Percentiles rank a stretch among this genome's conserved stretches.
Evolutionary conservation across 2,888 invertebrate genomes (phyloP).

Genomic region (Tethea ocularis): DNA sequence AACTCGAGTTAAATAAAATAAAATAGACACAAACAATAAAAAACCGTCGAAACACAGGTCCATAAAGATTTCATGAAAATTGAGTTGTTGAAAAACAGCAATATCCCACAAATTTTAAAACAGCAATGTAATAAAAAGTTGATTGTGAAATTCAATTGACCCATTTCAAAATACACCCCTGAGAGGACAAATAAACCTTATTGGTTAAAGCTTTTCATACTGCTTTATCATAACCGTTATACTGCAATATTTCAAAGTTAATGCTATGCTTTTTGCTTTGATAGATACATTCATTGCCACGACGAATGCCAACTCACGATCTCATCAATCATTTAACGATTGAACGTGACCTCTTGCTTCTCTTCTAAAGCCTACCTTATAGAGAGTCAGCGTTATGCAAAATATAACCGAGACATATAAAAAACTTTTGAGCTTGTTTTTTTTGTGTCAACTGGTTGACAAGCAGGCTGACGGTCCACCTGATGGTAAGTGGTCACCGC

Average conservation of each 20-base stretch:
- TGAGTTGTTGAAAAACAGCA: slow-evolving; percentile 4
- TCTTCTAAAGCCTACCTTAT: slow-evolving; percentile 20
- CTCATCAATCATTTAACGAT: slow-evolving; percentile 31
- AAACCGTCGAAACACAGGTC: not conserved
- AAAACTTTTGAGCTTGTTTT: too few species aligned
- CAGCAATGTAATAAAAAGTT: slow-evolving; percentile 5
- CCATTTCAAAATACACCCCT: not conserved
- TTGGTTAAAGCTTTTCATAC: not conserved
- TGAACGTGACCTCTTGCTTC: slow-evolving; percentile 18
- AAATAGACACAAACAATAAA: not conserved
- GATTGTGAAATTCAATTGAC: slow-evolving; percentile 7
- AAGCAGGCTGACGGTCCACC: too few species aligned
- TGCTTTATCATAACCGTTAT: not conserved
- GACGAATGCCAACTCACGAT: slow-evolving; percentile 37
- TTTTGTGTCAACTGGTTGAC: too few species aligned
- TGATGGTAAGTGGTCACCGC: too few species aligned
- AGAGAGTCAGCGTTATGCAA: slow-evolving; percentile 15
- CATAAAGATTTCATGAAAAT: slow-evolving; percentile 1
- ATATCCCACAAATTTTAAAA: slow-evolving; percentile 1
- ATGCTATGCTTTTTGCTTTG: slow-evolving; percentile 13
- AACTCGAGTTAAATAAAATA: not conserved
- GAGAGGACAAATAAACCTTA: not conserved
- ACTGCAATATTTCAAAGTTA: not conserved
- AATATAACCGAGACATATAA: not conserved
- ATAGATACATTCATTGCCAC: slow-evolving; percentile 21